Evolutionary conservation across 1,140 invertebrate genomes (phyloP).

Genomic region (Heliothis virescens): DNA sequence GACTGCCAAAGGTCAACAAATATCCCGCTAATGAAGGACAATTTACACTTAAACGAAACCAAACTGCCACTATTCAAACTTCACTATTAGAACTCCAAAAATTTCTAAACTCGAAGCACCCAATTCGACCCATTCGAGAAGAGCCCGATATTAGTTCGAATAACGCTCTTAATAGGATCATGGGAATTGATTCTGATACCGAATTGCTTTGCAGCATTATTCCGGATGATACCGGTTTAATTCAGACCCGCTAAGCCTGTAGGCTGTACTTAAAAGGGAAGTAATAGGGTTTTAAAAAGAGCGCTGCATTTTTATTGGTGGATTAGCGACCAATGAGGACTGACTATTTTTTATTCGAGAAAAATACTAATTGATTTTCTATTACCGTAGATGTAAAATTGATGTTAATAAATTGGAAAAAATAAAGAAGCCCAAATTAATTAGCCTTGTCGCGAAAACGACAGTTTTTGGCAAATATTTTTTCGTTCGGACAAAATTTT

Average conservation of each 20-base stretch:
- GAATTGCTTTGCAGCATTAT: constrained; percentile 20
- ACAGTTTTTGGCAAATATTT: too few relatives aligned
- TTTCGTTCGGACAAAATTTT: too few relatives aligned
- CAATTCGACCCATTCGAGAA: not conserved
- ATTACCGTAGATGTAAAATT: too few relatives aligned
- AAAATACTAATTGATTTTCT: not conserved
- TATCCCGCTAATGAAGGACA: too few relatives aligned
- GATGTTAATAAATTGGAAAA: too few relatives aligned
- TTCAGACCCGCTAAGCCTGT: not conserved
- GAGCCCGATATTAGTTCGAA: constrained; percentile 4
- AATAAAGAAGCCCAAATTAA: too few relatives aligned
- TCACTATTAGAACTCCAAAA: not conserved
- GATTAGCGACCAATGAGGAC: not conserved
- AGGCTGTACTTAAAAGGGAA: not conserved
- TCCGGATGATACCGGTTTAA: constrained; percentile 21
- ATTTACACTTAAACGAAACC: not conserved
- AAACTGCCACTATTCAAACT: not conserved
- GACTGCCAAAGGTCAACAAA: too few relatives aligned
- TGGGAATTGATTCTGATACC: constrained; percentile 21
- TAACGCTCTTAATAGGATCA: constrained; percentile 22
- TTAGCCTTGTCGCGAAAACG: too few relatives aligned
- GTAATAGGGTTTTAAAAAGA: not conserved
- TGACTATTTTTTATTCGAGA: not conserved
- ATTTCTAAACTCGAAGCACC: constrained; percentile 8
- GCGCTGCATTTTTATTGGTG: not conserved